Percentiles rank a stretch among this genome's conserved stretches.
Conservation (phyloP, 2,797 vertebrate genomes). For the Choloepus didactylus region DNA sequence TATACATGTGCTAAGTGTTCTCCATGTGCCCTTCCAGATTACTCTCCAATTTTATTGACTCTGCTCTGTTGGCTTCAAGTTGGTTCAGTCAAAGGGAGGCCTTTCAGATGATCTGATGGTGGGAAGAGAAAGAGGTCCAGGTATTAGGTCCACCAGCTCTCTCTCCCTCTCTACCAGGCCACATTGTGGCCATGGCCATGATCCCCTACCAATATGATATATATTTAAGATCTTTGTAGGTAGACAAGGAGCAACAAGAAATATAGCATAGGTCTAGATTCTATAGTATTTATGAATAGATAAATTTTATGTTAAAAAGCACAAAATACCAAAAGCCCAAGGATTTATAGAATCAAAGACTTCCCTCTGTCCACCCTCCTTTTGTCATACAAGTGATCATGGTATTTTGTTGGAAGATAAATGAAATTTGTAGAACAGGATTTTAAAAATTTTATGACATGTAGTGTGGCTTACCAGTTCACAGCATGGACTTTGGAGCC, state of each 20-base stretch:
- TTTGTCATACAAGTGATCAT: not conserved
- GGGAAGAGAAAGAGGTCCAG: not conserved
- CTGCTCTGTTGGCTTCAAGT: not conserved
- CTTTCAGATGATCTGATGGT: not conserved
- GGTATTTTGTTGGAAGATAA: not conserved
- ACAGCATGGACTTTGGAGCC: not conserved
- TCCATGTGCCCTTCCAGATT: not conserved
- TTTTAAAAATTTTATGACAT: not conserved
- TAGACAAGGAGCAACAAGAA: not conserved
- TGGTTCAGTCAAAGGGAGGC: not conserved
- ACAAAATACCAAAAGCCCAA: not conserved
- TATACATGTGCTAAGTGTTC: not conserved
- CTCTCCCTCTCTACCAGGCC: not conserved
- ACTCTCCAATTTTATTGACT: not conserved
- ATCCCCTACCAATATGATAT: not conserved
- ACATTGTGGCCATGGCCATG: not conserved
- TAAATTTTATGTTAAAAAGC: constrained; percentile 15
- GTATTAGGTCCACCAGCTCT: not conserved
- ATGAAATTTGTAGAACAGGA: not conserved
- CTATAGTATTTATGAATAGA: not conserved
- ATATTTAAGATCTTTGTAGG: not conserved
- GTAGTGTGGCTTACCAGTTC: not conserved
- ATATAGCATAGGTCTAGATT: not conserved
- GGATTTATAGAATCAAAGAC: not conserved
- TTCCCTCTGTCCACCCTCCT: not conserved